Evolutionary conservation across 2,888 invertebrate species (phyloP).

Genomic region (Hoplodrina ambigua): DNA sequence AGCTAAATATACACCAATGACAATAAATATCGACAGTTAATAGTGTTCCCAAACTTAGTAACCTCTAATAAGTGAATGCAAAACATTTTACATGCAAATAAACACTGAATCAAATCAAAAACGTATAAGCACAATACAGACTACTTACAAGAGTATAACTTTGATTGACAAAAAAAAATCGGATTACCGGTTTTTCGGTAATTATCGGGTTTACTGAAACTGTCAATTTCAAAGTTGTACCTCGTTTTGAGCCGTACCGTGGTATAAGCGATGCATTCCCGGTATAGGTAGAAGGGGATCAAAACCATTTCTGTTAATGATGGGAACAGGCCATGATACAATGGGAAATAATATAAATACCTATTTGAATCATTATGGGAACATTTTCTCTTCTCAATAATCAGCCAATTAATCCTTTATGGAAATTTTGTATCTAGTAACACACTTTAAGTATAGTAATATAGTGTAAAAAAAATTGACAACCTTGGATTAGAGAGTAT

Average conservation of each 20-base stretch:
- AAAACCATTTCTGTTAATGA: conserved; percentile 76
- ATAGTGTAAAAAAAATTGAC: conserved; percentile 41
- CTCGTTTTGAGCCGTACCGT: conserved; percentile 50
- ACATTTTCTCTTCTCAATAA: conserved; percentile 71
- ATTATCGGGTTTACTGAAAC: conserved; percentile 8
- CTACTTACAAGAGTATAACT: conserved; percentile 45
- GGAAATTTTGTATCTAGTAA: conserved; percentile 76
- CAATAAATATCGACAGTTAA: conserved; percentile 66
- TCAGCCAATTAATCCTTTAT: conserved; percentile 77
- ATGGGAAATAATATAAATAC: conserved; percentile 85
- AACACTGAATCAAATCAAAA: conserved; percentile 83
- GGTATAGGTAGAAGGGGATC: conserved; percentile 74
- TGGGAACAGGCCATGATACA: conserved; percentile 87
- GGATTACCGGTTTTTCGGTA: conserved; percentile 11
- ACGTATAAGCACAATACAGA: conserved; percentile 65
- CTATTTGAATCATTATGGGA: conserved; percentile 75
- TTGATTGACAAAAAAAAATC: conserved; percentile 1
- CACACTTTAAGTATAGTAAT: conserved; percentile 68
- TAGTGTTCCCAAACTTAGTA: conserved; percentile 75
- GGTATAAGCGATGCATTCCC: conserved; percentile 84
- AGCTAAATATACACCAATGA: conserved; percentile 76
- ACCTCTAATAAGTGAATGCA: conserved; percentile 83
- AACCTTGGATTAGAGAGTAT: conserved; percentile 29
- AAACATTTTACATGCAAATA: conserved; percentile 89
- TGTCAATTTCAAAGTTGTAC: conserved; percentile 39